Conservation (phyloP, 92 coral and sea anemone species). For the Scolanthus callimorphus region DNA sequence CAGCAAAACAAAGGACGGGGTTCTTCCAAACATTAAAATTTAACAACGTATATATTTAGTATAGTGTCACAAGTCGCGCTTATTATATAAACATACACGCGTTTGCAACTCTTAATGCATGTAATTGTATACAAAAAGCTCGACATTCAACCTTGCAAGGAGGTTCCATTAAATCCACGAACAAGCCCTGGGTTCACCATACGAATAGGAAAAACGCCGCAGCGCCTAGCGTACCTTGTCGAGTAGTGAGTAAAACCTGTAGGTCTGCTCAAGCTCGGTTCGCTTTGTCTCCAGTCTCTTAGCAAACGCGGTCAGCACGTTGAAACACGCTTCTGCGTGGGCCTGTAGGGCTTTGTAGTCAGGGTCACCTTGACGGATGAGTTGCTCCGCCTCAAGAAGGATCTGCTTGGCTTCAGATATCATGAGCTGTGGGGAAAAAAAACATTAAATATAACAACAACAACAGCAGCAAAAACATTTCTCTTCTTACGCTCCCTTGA, state of each 20-base stretch:
- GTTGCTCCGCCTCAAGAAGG: constrained; percentile 42
- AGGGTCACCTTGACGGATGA: constrained; percentile 35
- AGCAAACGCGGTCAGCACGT: constrained; percentile 47
- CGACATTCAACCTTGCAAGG: no score
- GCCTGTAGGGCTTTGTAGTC: constrained; percentile 55
- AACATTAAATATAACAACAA: neutral
- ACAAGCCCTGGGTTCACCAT: no score
- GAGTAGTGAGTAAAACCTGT: constrained; percentile 53
- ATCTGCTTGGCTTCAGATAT: constrained; percentile 54
- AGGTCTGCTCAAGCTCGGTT: constrained; percentile 38
- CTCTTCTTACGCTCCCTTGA: neutral
- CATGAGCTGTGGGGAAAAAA: constrained; percentile 31
- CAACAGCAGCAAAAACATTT: neutral
- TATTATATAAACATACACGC: no score
- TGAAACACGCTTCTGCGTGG: constrained; percentile 40
- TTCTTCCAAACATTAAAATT: no score
- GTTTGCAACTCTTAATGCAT: no score
- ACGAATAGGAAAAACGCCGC: no score
- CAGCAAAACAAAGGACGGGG: no score
- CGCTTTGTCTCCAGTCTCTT: constrained; percentile 55
- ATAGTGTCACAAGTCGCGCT: no score
- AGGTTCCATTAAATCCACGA: no score
- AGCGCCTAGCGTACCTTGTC: constrained; percentile 64
- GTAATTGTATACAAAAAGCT: no score
- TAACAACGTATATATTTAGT: no score